These are phyloP conservation scores for Holacanthus passer DNA, from an alignment of 2,113 vertebrate genomes.

Conservation along the genomic window DNA sequence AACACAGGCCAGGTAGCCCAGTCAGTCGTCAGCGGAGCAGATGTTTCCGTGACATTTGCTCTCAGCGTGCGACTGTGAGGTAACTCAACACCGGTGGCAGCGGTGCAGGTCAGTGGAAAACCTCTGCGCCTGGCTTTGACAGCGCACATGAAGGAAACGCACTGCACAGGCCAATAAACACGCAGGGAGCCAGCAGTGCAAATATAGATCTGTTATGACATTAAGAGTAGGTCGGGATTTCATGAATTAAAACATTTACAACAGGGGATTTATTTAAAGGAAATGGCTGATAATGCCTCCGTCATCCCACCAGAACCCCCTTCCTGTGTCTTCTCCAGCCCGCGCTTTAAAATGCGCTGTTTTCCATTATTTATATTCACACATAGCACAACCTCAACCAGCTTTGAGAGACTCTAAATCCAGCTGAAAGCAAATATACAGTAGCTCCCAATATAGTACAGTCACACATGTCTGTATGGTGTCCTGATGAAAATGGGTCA, in stretches of 20 bases:
- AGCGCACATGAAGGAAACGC: neutral
- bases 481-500: constrained; percentile 2
- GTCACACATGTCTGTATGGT: neutral
- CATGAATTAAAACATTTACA: neutral
- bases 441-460: neutral
- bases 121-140: neutral
- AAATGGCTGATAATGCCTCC: neutral
- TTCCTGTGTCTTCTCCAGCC: neutral
- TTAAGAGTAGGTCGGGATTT: neutral
- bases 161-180: neutral
- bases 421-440: neutral
- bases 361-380: neutral
- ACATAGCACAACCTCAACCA: neutral
- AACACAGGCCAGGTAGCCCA: neutral
- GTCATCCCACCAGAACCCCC: neutral
- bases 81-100: neutral
- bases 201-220: constrained; percentile 8
- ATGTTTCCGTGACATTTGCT: constrained; percentile 18
- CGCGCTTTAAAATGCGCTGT: neutral
- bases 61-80: neutral
- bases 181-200: neutral
- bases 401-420: neutral
- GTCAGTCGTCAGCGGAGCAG: neutral
- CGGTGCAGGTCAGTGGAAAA: neutral
- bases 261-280: constrained; percentile 12